Conservation (phyloP, 2,113 vertebrate species). For the Junco hyemalis region DNA sequence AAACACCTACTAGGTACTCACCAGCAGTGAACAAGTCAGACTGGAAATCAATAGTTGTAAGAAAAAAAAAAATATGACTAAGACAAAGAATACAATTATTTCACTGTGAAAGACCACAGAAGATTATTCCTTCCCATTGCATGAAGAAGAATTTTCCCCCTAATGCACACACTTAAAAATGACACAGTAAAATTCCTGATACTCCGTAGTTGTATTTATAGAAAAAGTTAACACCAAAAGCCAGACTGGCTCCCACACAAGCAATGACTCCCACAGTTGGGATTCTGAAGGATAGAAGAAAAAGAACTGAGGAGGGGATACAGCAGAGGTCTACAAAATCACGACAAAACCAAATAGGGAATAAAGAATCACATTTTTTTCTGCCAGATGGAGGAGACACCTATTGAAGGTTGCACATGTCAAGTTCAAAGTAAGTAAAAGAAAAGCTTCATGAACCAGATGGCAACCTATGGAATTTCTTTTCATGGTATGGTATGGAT, state of each 20-base stretch:
- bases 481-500: neutral
- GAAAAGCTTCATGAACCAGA: neutral
- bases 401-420: neutral
- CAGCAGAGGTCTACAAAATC: neutral
- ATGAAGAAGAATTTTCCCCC: neutral
- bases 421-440: neutral
- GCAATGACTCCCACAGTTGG: neutral
- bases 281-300: neutral
- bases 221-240: neutral
- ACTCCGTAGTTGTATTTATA: neutral
- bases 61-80: neutral
- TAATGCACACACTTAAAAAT: neutral
- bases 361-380: neutral
- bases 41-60: neutral
- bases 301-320: neutral
- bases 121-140: neutral
- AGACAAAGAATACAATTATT: neutral
- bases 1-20: neutral
- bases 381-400: neutral
- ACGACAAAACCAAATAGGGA: neutral
- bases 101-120: neutral
- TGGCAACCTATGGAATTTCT: neutral
- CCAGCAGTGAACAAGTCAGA: neutral
- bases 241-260: neutral
- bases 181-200: neutral